Evolutionary conservation across 92 coral and sea anemone genomes (phyloP).

Genomic region (Palythoa heliodiscus): DNA sequence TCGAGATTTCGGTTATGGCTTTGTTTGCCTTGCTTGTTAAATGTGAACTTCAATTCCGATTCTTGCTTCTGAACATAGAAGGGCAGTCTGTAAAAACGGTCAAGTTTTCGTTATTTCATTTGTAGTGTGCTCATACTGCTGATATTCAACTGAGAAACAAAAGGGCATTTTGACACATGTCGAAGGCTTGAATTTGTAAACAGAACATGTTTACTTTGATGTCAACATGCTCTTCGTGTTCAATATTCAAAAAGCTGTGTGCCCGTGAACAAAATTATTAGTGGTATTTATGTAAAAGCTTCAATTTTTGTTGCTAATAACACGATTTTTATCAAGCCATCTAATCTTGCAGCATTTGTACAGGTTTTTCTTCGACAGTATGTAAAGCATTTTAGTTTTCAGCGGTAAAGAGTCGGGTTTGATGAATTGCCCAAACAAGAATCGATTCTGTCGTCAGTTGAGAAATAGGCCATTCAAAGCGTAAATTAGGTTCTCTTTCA

Average conservation of each 20-base stretch:
- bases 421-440: neutral
- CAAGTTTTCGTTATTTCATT: constrained; percentile 3
- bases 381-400: neutral
- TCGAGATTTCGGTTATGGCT: neutral
- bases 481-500: constrained; percentile 34
- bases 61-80: neutral
- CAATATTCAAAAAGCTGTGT: neutral
- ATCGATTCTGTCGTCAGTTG: constrained; percentile 13
- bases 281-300: neutral
- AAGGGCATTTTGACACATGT: neutral
- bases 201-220: constrained; percentile 37
- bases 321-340: neutral
- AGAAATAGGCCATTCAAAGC: constrained; percentile 3
- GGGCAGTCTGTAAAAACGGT: neutral
- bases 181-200: constrained; percentile 16
- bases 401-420: neutral
- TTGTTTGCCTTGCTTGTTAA: neutral
- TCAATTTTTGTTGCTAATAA: neutral
- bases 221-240: neutral
- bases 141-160: constrained; percentile 10
- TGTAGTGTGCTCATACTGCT: neutral
- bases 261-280: neutral
- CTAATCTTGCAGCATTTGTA: neutral
- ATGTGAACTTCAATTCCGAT: neutral
- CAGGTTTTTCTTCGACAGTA: neutral